Conservation (phyloP, 2,113 vertebrate species). For the Dolichallabes microphthalmus region DNA sequence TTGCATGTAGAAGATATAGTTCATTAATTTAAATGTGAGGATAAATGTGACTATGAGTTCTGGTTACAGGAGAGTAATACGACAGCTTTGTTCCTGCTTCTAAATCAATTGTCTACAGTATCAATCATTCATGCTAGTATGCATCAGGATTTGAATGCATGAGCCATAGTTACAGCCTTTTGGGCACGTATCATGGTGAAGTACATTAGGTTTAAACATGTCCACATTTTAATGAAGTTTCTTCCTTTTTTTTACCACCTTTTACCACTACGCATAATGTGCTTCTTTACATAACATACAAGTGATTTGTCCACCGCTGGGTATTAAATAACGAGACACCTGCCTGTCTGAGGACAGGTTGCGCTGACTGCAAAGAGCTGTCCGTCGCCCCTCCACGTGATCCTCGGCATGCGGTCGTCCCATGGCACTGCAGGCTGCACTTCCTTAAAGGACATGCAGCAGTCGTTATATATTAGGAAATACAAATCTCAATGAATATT, state of each 20-base stretch:
- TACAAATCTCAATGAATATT: background rate
- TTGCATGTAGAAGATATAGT: background rate
- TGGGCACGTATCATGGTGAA: background rate
- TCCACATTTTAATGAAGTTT: background rate
- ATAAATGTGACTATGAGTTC: background rate
- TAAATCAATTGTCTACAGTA: background rate
- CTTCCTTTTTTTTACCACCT: too few species aligned
- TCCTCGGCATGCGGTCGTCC: conserved; percentile 81
- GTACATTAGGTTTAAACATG: background rate
- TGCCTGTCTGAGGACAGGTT: conserved; percentile 84
- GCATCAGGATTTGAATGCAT: background rate
- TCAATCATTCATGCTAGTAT: background rate
- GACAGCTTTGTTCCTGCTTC: background rate
- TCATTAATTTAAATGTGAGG: background rate
- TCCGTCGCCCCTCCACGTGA: conserved; percentile 93
- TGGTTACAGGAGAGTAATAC: background rate
- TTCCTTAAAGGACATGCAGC: conserved; percentile 66
- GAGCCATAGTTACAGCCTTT: background rate
- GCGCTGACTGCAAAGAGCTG: conserved; percentile 90
- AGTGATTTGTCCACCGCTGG: background rate
- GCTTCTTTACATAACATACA: background rate
- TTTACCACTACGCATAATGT: background rate
- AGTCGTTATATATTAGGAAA: background rate
- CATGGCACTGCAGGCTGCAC: conserved; percentile 75
- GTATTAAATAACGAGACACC: background rate